These are phyloP conservation scores for Lynx canadensis DNA, from an alignment of 2,113 vertebrate genomes.

Conservation along the genomic window DNA sequence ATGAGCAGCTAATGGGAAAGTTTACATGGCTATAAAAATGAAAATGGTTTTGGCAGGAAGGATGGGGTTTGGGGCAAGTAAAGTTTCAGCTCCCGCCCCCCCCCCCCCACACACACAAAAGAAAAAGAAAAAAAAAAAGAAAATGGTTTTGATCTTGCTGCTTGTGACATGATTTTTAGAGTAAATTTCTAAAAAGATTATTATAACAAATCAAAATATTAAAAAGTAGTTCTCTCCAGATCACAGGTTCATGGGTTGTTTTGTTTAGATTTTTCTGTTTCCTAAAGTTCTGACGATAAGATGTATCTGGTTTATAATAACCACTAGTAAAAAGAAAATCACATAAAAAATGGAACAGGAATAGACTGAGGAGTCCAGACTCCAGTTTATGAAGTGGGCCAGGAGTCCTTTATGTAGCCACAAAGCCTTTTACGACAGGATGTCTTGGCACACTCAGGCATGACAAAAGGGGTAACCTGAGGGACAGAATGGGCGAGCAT, in stretches of 20 bases:
- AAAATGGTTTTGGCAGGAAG: not conserved
- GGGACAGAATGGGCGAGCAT: not conserved
- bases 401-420: not conserved
- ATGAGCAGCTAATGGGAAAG: not conserved
- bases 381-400: not conserved
- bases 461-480: not conserved
- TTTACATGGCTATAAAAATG: not conserved
- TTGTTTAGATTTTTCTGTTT: slow-evolving; percentile 31
- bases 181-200: not conserved
- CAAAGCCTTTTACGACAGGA: not conserved
- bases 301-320: not conserved
- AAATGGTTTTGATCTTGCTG: not conserved
- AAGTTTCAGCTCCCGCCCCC: too few relatives aligned
- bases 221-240: not conserved
- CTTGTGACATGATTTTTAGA: not conserved
- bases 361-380: not conserved
- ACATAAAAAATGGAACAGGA: not conserved
- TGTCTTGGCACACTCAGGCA: not conserved
- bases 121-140: not conserved
- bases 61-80: too few relatives aligned
- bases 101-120: too few relatives aligned
- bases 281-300: not conserved
- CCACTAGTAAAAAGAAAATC: not conserved
- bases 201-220: slow-evolving; percentile 32
- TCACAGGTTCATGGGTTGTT: not conserved